A percentile compares a stretch with the other conserved stretches of the same genome.
These are phyloP conservation scores for Siderastrea radians DNA, from an alignment of 92 coral and sea anemone species.

Conservation along the genomic window DNA sequence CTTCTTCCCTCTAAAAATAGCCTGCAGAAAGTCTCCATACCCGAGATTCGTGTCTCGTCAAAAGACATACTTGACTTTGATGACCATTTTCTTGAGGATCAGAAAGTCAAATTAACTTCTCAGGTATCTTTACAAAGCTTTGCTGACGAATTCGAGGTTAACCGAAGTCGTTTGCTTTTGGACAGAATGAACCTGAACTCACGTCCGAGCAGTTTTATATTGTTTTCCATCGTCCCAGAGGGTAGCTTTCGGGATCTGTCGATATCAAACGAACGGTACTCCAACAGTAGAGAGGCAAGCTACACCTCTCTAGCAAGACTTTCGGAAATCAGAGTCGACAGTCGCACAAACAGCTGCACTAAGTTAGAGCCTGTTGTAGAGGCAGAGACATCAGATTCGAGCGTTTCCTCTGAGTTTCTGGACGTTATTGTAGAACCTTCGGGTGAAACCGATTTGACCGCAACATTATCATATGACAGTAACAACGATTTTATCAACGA, in stretches of 20 bases:
- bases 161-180: slow-evolving; percentile 19
- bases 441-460: neutral
- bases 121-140: slow-evolving; percentile 9
- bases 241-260: slow-evolving; percentile 58
- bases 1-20: slow-evolving; percentile 35
- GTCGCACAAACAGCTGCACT: slow-evolving; percentile 30
- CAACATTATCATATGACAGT: neutral
- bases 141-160: slow-evolving; percentile 19
- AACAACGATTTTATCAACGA: neutral
- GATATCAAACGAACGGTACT: slow-evolving; percentile 17
- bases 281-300: slow-evolving; percentile 48
- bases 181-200: slow-evolving; percentile 32
- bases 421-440: neutral
- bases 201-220: slow-evolving; percentile 71
- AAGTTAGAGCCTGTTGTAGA: slow-evolving; percentile 37
- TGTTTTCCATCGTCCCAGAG: slow-evolving; percentile 79
- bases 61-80: slow-evolving; percentile 22
- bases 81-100: slow-evolving; percentile 43
- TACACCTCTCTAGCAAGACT: slow-evolving; percentile 35
- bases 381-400: slow-evolving; percentile 5
- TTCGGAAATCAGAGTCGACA: slow-evolving; percentile 36
- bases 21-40: slow-evolving; percentile 12
- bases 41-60: slow-evolving; percentile 6
- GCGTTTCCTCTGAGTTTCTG: slow-evolving; percentile 5
- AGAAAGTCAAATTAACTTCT: slow-evolving; percentile 23